Base-by-base conservation (phyloP, 1,140 invertebrate genomes). In the Drosophila repletoides region DNA sequence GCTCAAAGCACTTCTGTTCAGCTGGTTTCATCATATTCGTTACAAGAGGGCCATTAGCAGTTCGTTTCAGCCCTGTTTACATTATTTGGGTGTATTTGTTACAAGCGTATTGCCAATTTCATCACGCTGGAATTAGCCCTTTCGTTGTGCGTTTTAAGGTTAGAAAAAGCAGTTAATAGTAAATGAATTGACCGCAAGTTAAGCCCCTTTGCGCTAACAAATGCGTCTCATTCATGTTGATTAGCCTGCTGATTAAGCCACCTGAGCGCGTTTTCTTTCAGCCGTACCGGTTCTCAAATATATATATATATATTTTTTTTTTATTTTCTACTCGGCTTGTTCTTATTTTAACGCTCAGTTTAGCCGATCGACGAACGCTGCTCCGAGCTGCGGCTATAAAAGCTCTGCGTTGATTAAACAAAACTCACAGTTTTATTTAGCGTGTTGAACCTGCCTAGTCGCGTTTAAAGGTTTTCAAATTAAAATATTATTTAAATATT, bases 161-260 rank as follows among this genome's bases (percentile, higher is more conserved):
- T n/a, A n/a, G n/a, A n/a, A n/a, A n/a, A n/a, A n/a, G n/a, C n/a
- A n/a, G n/a, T n/a, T n/a, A n/a, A n/a, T 36, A 55, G 46, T 33
- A 55, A 79, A 26, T 14, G 17, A 2, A 26, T 33, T 43, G 41
- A 76, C 66, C 76, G 38, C 72, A 72, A 43, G 41, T 31, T 59
- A 51, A 65, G 43, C 43, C 52, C 33, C 43, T 12, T 41, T 36
- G 21, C 14, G 40, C 6, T 3, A 56, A 55, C 31, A 64, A 38
- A 46, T 28, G 15, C 24, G 12, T 28, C 19, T 40, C 41, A 55
- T 46, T 58, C 29, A 46, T 31, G 43, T 43, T 63, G 63, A 56
- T 40, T 40, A 17, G 24, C 2, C 24, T 31, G 61, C 53, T 40
- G 45, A 52, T 61, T 55, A 45, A 55, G 34, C 51, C 5, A 28